Base-by-base conservation (phyloP, 1,140 invertebrate species). In the Eriosoma lanigerum region DNA sequence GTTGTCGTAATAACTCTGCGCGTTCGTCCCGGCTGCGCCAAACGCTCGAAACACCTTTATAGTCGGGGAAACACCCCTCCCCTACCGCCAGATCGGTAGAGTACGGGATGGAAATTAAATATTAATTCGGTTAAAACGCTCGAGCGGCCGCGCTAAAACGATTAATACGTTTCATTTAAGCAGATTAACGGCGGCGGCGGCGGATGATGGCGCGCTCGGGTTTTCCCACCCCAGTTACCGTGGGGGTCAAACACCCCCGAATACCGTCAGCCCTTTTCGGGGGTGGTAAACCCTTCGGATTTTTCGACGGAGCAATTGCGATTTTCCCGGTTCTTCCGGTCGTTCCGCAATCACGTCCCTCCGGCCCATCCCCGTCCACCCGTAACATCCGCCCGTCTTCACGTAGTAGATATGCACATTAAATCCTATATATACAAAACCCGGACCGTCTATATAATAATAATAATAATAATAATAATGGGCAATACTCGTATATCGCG, bases 151-250 rank as follows among this genome's bases (percentile, higher is more conserved):
- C 75, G 56, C 75, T 78, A 78, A 78, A 78, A 78, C 75, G 75
- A 78, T 78, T 78, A 78, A 78, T 78, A 78, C 75, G 75, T 78
- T 78, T 78, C 54, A 29, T 78, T 78, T 78, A 78, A 78, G 38
- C 75, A 56, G 54, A 60, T 78, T 78, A 78, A 78, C 56, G n/a
- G 50, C 19, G 54, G n/a, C 52, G 17, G 24, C 15, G 72, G n/a
- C n/a, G n/a, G n/a, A n/a, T n/a, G n/a, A n/a, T n/a, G n/a, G 21
- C 3, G n/a, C 32, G n/a, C 17, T n/a, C 26, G 60, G 29, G 29
- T 68, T 46, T 68, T 68, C 44, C 64, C 64, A n/a, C 32, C 10
- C 64, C n/a, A 29, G n/a, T 64, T 15, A 17, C 29, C 38, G 12
- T 32, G n/a, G n/a, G n/a, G n/a, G n/a, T n/a, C n/a, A n/a, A n/a